Base-by-base conservation (phyloP, 2,113 vertebrate species). In the Cyanoramphus novaezelandiae region DNA sequence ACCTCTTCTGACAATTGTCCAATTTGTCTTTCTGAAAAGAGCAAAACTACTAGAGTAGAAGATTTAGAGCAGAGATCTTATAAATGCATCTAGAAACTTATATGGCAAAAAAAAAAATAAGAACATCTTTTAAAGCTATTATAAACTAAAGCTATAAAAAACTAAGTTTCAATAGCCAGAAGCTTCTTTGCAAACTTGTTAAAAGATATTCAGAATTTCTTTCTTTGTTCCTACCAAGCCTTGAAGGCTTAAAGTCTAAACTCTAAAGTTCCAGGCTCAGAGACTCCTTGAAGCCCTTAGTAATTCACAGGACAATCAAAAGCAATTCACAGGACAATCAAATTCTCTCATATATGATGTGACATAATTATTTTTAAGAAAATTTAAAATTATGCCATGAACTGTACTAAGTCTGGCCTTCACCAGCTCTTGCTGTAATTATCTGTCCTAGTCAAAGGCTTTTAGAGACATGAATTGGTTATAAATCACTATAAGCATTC, bases 221-320 rank as follows among this genome's bases (percentile, higher is more conserved):
- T 37, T 65, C 37, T 91, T 87, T 96, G 64, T 86, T 95, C 15
- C 52, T 21, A 93, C n/a, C 25, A 88, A 86, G 72, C 57, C 87
- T 94, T 93, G 65, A 92, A 94, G 85, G 47, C 46, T 96, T 68
- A 57, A 16, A 79, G 57, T 88, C 90, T 81, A 68, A 95, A 92
- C 62, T 49, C 37, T 84, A 35, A 92, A 93, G 69, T 86, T 92
- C 28, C 8, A 62, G 35, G 24, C 85, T 93, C 35, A 94, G 62
- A 87, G 33, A 17, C 57, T 35, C 39, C 65, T 79, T 93, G 57
- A 94, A 92, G 90, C 35, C 72, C 77, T 53, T 39, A 88, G 69
- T 84, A 92, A 86, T 83, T 92, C 50, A 57, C 31, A 88, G 25
- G 49, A 92, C 41, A 83, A 84, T 70, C 60, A 62, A 88, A 93